A percentile compares a stretch with the other conserved stretches of the same genome.
Evolutionary conservation across 2,888 invertebrate genomes (phyloP).

Genomic region (Lysandra bellargus): DNA sequence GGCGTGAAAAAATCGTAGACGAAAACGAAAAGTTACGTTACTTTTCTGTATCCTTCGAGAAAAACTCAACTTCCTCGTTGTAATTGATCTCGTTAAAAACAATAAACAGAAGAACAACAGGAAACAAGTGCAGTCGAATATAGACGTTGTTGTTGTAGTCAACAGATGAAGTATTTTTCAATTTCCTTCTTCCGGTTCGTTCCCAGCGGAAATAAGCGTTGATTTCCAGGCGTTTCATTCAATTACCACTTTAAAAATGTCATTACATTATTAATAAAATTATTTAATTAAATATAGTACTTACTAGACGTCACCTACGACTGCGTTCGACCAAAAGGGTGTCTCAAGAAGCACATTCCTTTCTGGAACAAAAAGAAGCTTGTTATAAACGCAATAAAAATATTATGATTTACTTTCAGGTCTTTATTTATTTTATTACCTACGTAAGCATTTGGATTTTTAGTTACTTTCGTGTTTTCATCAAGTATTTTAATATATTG

Average conservation of each 20-base stretch:
- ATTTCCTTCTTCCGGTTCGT: conserved; percentile 1
- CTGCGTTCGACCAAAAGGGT: no score
- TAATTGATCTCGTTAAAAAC: background rate
- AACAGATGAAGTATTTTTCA: conserved; percentile 13
- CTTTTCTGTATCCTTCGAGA: background rate
- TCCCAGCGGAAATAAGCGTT: conserved; percentile 7
- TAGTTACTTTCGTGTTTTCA: no score
- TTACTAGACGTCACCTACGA: no score
- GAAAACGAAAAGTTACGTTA: background rate
- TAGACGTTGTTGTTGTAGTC: background rate
- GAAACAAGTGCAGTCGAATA: conserved; percentile 9
- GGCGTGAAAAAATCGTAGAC: background rate
- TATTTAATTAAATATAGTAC: no score
- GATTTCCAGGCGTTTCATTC: background rate
- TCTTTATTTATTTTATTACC: no score
- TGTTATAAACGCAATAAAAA: no score
- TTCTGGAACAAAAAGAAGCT: no score
- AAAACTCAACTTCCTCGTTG: background rate
- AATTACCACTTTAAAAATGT: background rate
- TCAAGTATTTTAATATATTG: no score
- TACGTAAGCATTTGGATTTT: no score
- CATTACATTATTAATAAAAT: background rate
- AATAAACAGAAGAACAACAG: background rate
- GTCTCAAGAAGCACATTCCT: no score
- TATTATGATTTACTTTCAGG: no score